Conservation (phyloP, 2,888 invertebrate species). For the Carabus problematicus region DNA sequence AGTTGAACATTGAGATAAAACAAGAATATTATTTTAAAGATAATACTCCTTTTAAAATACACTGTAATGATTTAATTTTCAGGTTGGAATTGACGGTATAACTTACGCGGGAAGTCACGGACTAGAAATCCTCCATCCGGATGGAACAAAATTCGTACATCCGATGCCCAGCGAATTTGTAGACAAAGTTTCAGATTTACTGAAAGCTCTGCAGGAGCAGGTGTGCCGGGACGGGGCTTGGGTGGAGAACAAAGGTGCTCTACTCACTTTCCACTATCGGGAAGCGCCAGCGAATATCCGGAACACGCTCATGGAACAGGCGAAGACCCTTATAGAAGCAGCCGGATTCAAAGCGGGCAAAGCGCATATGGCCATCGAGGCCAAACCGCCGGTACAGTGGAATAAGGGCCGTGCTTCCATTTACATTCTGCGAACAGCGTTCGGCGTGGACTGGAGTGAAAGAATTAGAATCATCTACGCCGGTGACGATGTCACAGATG, state of each 20-base stretch:
- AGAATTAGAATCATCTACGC: constrained; percentile 88
- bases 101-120: constrained; percentile 92
- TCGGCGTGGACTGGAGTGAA: constrained; percentile 91
- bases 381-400: constrained; percentile 90
- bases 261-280: constrained; percentile 86
- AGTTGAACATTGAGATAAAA: not conserved
- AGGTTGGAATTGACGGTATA: constrained; percentile 87
- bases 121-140: constrained; percentile 86
- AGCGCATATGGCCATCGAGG: constrained; percentile 89
- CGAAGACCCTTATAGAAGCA: constrained; percentile 74
- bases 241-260: constrained; percentile 90
- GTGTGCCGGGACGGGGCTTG: constrained; percentile 88
- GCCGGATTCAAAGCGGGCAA: constrained; percentile 81
- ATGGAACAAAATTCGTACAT: constrained; percentile 89
- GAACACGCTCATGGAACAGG: constrained; percentile 73
- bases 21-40: not conserved
- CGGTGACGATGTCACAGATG: constrained; percentile 88
- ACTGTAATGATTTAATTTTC: constrained; percentile 43
- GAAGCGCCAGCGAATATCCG: constrained; percentile 78
- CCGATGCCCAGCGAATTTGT: constrained; percentile 88
- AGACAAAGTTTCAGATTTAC: constrained; percentile 77
- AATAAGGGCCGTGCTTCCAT: constrained; percentile 90
- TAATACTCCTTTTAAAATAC: not conserved
- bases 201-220: constrained; percentile 83
- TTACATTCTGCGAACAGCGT: constrained; percentile 87